Percentiles rank a stretch among this genome's conserved stretches.
Conservation (phyloP, 2,113 vertebrate species). For the Oreochromis niloticus region DNA sequence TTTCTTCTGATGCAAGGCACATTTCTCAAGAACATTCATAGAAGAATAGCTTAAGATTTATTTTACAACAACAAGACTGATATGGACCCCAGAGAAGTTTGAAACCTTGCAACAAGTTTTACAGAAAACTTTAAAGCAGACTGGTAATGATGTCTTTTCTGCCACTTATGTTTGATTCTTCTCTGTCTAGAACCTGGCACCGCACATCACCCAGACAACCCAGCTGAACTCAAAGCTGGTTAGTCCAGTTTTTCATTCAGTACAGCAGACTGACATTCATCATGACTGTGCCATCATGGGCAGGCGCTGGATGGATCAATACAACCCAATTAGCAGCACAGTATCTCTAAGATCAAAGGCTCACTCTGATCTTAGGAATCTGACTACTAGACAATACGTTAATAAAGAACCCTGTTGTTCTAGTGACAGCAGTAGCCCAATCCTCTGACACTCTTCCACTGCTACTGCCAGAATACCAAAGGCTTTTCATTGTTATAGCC, state of each 20-base stretch:
- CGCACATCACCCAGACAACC: not conserved
- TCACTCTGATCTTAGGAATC: conserved; percentile 21
- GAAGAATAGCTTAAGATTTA: not conserved
- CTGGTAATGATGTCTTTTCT: not conserved
- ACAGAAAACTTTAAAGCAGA: not conserved
- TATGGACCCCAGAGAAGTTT: not conserved
- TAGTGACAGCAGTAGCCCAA: conserved; percentile 45
- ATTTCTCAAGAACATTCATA: not conserved
- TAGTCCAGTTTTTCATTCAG: conserved; percentile 27
- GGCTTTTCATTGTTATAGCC: conserved; percentile 54
- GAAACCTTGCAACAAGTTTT: not conserved
- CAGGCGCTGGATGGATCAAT: conserved; percentile 48
- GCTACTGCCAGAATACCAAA: conserved; percentile 47
- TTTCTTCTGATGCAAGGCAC: not conserved
- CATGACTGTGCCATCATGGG: conserved; percentile 34
- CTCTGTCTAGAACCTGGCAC: not conserved
- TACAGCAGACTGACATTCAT: conserved; percentile 40
- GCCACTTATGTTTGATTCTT: not conserved
- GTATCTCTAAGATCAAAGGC: conserved; percentile 55
- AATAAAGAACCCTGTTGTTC: conserved; percentile 51
- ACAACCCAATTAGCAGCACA: conserved; percentile 60
- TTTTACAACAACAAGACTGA: not conserved
- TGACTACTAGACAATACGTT: conserved; percentile 50
- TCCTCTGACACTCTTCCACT: conserved; percentile 32
- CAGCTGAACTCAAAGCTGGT: not conserved